These are phyloP conservation scores for Myiotriccus ornatus DNA, from an alignment of 2,797 vertebrate genomes.

Conservation along the genomic window DNA sequence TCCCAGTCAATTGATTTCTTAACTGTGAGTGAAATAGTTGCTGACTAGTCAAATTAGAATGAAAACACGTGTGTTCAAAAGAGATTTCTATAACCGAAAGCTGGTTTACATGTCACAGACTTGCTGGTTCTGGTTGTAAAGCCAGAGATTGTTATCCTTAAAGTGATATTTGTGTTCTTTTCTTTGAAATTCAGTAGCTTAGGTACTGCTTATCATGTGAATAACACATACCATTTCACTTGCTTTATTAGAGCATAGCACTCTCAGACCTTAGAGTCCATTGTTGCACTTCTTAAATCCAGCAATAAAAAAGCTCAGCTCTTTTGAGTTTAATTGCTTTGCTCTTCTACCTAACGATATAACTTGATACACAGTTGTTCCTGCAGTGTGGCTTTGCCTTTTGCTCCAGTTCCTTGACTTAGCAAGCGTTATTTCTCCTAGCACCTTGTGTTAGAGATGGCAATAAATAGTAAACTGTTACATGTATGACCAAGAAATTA, in stretches of 20 bases:
- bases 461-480: background rate
- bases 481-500: background rate
- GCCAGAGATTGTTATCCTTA: background rate
- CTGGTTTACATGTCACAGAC: background rate
- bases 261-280: background rate
- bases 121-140: background rate
- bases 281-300: background rate
- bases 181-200: background rate
- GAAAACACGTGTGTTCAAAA: background rate
- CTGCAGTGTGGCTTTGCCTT: background rate
- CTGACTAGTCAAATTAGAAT: background rate
- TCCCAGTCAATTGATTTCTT: background rate
- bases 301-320: background rate
- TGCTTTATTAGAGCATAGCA: background rate
- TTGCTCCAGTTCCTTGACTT: background rate
- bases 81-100: background rate
- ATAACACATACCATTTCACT: background rate
- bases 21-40: background rate
- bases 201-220: background rate
- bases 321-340: background rate
- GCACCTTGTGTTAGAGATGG: background rate
- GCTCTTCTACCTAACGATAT: background rate
- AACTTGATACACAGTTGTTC: background rate
- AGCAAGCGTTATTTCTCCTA: background rate
- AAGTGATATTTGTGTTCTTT: background rate